Evolutionary conservation across 2,797 vertebrate species (phyloP), one percentile per base, ranked within the genome.

Genomic region (Protonibea diacanthus): DNA sequence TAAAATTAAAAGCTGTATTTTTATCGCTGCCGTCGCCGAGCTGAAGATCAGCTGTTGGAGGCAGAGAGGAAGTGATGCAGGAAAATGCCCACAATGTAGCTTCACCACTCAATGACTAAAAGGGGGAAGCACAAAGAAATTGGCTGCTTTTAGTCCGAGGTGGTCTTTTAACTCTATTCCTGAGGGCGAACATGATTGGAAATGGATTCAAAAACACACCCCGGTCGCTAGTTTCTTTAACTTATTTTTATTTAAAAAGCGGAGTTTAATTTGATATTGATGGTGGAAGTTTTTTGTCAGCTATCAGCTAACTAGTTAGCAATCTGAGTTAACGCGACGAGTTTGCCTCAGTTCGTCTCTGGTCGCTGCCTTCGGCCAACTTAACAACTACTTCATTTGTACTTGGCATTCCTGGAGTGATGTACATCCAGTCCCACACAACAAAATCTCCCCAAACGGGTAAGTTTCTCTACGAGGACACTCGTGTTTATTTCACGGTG

Each of bases 61-160:
- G 76, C 82, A 81, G 91, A 83, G 89, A 93, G 94, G 94, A 96
- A 95, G 94, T 95, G 95, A 96, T 94, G 95, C 91, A 91, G 92
- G 90, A 90, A 92, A 91, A 91, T 93, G 91, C 83, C 92, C 90
- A 91, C 91, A 92, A 92, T 91, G 94, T 93, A 91, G 88, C 91
- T 84, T 0, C 90, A 91, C 83, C 91, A 91, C 84, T 93, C 92
- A 88, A 84, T 93, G 93, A 95, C 88, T 91, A 88, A 89, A 92
- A 91, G 86, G 90, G 89, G 94, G 91, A 94, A 92, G 91, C 93
- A 94, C 91, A 95, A 95, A 94, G 94, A 95, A 91, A 93, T 67
- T 65, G 84, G 60, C 68, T 77, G 82, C 71, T 81, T 81, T 77
- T 75, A 76, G 64, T 83, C 52, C 52, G 68, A 77, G 79, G 15